Conservation (phyloP, 1,140 invertebrate species). For the Anthonomus grandis region DNA sequence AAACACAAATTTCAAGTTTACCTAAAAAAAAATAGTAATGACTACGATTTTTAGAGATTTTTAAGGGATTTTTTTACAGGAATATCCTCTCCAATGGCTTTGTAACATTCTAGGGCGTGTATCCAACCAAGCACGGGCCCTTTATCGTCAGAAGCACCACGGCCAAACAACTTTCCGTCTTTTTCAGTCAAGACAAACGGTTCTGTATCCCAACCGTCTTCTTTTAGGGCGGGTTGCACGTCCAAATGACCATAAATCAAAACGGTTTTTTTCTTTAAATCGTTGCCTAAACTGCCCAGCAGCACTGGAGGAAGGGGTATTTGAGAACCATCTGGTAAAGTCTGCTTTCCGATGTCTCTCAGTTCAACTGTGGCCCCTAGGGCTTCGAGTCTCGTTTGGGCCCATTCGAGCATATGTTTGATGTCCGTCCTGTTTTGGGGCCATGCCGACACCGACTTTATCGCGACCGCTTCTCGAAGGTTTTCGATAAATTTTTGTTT, state of each 20-base stretch:
- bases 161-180: slow-evolving; percentile 84
- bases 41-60: neutral
- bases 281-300: slow-evolving; percentile 68
- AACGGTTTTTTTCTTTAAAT: slow-evolving; percentile 86
- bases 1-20: slow-evolving; percentile 96
- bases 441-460: slow-evolving; percentile 92
- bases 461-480: slow-evolving; percentile 84
- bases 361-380: slow-evolving; percentile 76
- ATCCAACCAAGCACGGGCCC: slow-evolving; percentile 91
- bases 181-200: slow-evolving; percentile 88
- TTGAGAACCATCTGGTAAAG: slow-evolving; percentile 66
- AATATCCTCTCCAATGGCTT: slow-evolving; percentile 72
- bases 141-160: slow-evolving; percentile 92
- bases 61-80: slow-evolving; percentile 65
- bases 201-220: slow-evolving; percentile 94
- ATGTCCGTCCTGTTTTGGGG: slow-evolving; percentile 73
- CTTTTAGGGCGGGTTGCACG: slow-evolving; percentile 89
- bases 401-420: slow-evolving; percentile 82
- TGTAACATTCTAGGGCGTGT: slow-evolving; percentile 87
- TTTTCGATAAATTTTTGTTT: slow-evolving; percentile 75
- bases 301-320: slow-evolving; percentile 86
- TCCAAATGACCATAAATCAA: slow-evolving; percentile 97
- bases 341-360: slow-evolving; percentile 79
- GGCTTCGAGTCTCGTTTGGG: slow-evolving; percentile 65
- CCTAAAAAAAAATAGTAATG: slow-evolving; percentile 33